Evolutionary conservation across 2,797 vertebrate species (phyloP).

Genomic region (Muraenolepis orangiensis): DNA sequence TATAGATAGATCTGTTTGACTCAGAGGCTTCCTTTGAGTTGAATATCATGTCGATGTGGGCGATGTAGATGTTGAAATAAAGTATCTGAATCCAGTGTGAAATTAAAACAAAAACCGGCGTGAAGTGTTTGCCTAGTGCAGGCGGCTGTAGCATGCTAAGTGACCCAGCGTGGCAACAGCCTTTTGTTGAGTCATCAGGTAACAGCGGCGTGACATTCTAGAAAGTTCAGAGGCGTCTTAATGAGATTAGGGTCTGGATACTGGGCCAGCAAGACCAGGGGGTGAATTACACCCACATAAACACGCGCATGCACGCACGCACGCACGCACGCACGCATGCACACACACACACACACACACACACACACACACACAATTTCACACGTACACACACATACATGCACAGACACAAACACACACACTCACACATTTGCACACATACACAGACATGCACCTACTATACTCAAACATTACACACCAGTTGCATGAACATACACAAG

Average conservation of each 20-base stretch:
- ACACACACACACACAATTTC: no score
- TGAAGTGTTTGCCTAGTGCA: neutral
- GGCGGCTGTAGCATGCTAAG: neutral
- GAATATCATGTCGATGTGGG: neutral
- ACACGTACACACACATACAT: no score
- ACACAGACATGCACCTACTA: neutral
- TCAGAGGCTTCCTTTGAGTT: no score
- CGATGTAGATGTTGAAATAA: neutral
- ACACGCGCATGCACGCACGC: no score
- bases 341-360: neutral
- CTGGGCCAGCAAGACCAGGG: slow-evolving; percentile 16
- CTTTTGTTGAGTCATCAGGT: slow-evolving; percentile 35
- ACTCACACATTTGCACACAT: neutral
- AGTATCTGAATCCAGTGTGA: neutral
- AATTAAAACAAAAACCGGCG: neutral
- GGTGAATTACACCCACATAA: slow-evolving; percentile 14
- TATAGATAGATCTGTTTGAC: no score
- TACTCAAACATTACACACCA: neutral
- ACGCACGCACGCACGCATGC: slow-evolving; percentile 1
- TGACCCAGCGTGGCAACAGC: neutral
- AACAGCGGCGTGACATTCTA: slow-evolving; percentile 56
- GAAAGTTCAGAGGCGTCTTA: slow-evolving; percentile 61
- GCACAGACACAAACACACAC: no score
- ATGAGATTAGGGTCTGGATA: slow-evolving; percentile 54
- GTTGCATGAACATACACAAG: neutral